Evolutionary conservation across 2,888 invertebrate species (phyloP).

Genomic region (Peribatodes rhomboidaria): DNA sequence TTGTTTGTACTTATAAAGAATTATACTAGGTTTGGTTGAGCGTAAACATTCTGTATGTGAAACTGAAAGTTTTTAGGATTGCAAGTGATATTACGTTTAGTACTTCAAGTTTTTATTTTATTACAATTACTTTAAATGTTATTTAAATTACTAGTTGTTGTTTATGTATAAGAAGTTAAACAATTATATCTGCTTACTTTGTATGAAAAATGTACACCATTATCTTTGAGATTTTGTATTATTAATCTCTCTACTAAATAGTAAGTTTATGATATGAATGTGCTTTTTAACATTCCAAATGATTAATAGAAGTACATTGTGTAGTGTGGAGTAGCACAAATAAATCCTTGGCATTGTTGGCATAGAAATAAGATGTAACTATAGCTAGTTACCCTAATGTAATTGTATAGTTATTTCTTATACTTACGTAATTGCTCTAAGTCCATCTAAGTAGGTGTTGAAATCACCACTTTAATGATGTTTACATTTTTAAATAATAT

Average conservation of each 20-base stretch:
- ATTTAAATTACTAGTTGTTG: constrained; percentile 27
- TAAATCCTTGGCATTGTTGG: background rate
- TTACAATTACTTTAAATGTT: constrained; percentile 13
- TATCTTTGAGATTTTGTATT: constrained; percentile 23
- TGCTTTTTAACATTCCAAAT: constrained; percentile 39
- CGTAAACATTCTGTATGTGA: background rate
- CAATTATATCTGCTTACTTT: constrained; percentile 9
- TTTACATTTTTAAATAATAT: too few relatives aligned
- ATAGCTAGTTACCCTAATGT: background rate
- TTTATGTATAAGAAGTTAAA: background rate
- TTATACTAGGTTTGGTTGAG: background rate
- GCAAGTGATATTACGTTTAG: constrained; percentile 29
- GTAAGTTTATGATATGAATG: constrained; percentile 23
- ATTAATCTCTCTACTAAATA: constrained; percentile 22
- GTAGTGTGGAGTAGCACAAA: too few relatives aligned
- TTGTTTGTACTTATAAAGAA: background rate
- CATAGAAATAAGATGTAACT: background rate
- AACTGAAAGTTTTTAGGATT: background rate
- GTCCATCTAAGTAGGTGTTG: background rate
- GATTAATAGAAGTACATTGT: constrained; percentile 11
- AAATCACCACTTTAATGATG: background rate
- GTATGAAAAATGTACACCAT: constrained; percentile 24
- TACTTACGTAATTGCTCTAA: background rate
- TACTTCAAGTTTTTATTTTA: constrained; percentile 10
- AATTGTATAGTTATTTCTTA: background rate